Base-by-base conservation (phyloP, 2,797 vertebrate genomes). In the Cryptoblepharus egeriae region DNA sequence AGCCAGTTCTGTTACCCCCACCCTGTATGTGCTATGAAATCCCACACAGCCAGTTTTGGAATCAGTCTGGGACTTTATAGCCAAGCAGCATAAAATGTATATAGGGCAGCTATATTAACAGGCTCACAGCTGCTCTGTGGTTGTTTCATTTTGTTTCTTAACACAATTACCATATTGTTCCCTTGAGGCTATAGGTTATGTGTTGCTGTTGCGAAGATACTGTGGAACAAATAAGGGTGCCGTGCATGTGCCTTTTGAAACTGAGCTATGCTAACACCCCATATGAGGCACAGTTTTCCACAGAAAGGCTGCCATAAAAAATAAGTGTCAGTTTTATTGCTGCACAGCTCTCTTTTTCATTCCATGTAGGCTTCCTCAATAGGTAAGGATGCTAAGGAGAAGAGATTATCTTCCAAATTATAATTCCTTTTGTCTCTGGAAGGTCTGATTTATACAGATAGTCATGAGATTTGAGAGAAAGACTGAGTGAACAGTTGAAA, bases 341-440 rank as follows among this genome's bases (percentile, higher is more conserved):
- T 22, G n/a, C 61, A 35, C 49, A 42, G 71, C 10, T 71, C 37
- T 37, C 16, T 80, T 79, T 75, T 65, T 81, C 64, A 39, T 65
- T 57, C 69, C 22, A 67, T 24, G 26, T 16, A 24, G 45, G 37
- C 60, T 83, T 67, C 78, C 35, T 78, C 75, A 78, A 42, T 83
- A 32, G 24, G 63, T 57, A n/a, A 74, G 65, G 16, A 58, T 78
- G 69, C 60, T 45, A 78, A 83, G 37, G 69, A 73, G 70, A 83
- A 83, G 35, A 77, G 49, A 67, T 73, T 78, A 78, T 72, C 32
- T 57, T 83, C n/a, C 60, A 78, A 83, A 83, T 65, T 71, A 78
- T 73, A 58, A 65, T 67, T 45, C 61, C 16, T 45, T 67, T 58
- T n/a, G 24, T 45, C 5, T 60, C 61, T 42, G 32, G 22, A 77